Base-by-base conservation (phyloP, 2,797 vertebrate genomes). In the Diglossa cyanea region DNA sequence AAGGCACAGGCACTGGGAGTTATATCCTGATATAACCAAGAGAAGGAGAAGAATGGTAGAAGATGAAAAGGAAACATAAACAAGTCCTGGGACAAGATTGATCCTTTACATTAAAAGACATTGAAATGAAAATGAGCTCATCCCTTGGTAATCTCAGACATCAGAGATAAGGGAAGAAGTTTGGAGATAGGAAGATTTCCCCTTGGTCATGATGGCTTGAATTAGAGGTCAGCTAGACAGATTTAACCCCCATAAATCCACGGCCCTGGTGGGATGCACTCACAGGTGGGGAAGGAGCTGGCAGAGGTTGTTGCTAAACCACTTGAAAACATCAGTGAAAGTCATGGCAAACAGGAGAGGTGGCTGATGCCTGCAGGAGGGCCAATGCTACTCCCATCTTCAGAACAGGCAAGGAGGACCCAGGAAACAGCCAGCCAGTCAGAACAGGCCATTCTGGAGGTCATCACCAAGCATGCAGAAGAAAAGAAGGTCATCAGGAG, bases 211-310 rank as follows among this genome's bases (percentile, higher is more conserved):
- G 25, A 48, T 57, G 23, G 4, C 10, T 6, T 50, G 24, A 3
- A 11, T 45, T 51, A 39, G 37, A 63, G 8, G 10, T 7, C 0
- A 0, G 4, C 28, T 33, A n/a, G 11, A 25, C 24, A 50, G 28
- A 39, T 44, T 45, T 30, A 30, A 21, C 15, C 42, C 2, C 10
- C 28, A 8, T 30, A 57, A 55, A 57, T 45, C 44, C 25, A 18
- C 24, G 16, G 11, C 7, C 9, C 23, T n/a, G 14, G 25, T 54
- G 35, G 31, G 40, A 62, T 68, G 16, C 15, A 61, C 13, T 13
- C 16, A 16, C 0, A 1, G 26, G 3, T 33, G n/a, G 24, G n/a
- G 37, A 63, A 55, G 17, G 37, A 71, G 10, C 2, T 51, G 55
- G 9, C 7, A 57, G 24, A 30, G 5, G 20, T 6, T 62, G 10